A percentile compares a stretch with the other conserved stretches of the same genome.
Conservation (phyloP, 2,797 vertebrate genomes). For the Strix occidentalis region DNA sequence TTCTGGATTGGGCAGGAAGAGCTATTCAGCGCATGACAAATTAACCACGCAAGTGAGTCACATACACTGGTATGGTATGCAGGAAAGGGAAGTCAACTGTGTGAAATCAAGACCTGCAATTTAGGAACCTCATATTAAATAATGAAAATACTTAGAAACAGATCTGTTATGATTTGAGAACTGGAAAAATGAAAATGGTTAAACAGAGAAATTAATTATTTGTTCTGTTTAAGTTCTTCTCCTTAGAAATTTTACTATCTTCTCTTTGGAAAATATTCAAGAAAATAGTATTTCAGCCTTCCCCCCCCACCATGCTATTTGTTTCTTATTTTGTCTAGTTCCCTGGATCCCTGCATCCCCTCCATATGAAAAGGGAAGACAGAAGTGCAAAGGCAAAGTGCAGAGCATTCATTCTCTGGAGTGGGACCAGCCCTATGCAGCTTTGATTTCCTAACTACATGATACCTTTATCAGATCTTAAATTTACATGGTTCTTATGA, state of each 20-base stretch:
- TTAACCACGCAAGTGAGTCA: constrained; percentile 69
- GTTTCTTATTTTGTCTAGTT: not conserved
- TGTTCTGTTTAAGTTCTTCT: not conserved
- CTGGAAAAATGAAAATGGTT: not conserved
- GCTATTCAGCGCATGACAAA: constrained; percentile 62
- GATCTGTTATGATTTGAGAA: constrained; percentile 5
- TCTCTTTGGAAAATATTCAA: not conserved
- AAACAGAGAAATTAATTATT: not conserved
- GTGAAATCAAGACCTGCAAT: constrained; percentile 61
- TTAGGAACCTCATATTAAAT: constrained; percentile 43
- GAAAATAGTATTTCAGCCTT: not conserved
- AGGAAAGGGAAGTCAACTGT: constrained; percentile 67
- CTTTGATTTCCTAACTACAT: not conserved
- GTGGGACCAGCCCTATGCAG: not conserved
- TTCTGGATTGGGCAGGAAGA: constrained; percentile 62
- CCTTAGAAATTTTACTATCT: not conserved
- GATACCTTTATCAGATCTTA: not conserved
- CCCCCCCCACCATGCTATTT: not conserved
- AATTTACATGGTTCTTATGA: not conserved
- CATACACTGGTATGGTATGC: constrained; percentile 56
- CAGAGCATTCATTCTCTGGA: not conserved
- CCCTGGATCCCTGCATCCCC: not conserved
- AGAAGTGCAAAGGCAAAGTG: not conserved
- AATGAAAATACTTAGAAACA: constrained; percentile 39
- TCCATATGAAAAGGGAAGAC: not conserved